Percentiles rank a stretch among this genome's conserved stretches.
Evolutionary conservation across 2,888 invertebrate species (phyloP).

Genomic region (Tricholauxania praeusta): DNA sequence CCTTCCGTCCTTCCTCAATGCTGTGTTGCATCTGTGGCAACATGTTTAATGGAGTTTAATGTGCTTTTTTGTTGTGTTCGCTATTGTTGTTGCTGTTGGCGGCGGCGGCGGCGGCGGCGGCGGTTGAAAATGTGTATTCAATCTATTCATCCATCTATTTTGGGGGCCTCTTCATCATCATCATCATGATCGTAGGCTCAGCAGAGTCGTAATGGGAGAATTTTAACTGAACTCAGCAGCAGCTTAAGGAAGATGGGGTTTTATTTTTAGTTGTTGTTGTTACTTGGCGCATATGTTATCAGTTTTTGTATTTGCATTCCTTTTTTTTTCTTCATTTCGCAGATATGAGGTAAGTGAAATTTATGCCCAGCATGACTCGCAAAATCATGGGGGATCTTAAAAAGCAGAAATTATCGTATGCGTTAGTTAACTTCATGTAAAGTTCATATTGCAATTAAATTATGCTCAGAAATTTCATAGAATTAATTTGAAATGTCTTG

Average conservation of each 20-base stretch:
- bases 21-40: slow-evolving; percentile 9
- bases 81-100: slow-evolving; percentile 23
- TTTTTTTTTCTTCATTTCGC: too few species aligned
- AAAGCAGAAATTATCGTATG: too few species aligned
- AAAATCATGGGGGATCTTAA: too few species aligned
- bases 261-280: slow-evolving; percentile 5
- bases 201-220: slow-evolving; percentile 18
- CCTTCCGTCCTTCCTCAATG: slow-evolving; percentile 33
- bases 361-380: too few species aligned
- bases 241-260: not conserved
- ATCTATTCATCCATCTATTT: slow-evolving; percentile 32
- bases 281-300: not conserved
- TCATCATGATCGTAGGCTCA: not conserved
- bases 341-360: too few species aligned
- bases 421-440: too few species aligned
- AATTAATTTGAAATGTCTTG: too few species aligned
- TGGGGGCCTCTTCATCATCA: not conserved
- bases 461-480: too few species aligned
- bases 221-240: slow-evolving; percentile 10
- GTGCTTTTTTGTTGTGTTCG: slow-evolving; percentile 45
- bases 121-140: slow-evolving; percentile 17
- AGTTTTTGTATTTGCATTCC: too few species aligned
- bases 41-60: slow-evolving; percentile 47
- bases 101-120: slow-evolving; percentile 13
- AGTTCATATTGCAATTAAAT: too few species aligned